These are phyloP conservation scores for Halcyon smyrnensis DNA, from an alignment of 2,797 vertebrate species.

Conservation along the genomic window DNA sequence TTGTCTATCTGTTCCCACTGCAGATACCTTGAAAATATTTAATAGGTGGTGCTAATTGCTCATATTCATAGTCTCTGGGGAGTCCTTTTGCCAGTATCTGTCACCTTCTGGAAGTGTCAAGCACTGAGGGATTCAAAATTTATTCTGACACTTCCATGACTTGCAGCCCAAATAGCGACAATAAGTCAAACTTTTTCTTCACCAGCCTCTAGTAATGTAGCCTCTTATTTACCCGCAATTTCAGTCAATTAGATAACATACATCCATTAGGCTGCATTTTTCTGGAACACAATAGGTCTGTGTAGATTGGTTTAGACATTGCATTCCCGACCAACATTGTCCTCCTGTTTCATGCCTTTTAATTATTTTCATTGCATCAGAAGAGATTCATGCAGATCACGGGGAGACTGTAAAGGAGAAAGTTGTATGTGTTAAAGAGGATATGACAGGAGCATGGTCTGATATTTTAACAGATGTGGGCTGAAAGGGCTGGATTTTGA, in stretches of 20 bases:
- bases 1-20: neutral
- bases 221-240: neutral
- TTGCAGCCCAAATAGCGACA: constrained; percentile 12
- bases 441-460: neutral
- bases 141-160: neutral
- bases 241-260: constrained; percentile 18
- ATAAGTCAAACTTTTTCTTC: constrained; percentile 8
- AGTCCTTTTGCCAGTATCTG: neutral
- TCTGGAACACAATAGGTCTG: neutral
- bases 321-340: neutral
- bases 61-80: neutral
- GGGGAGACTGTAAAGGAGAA: neutral
- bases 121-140: neutral
- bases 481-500: constrained; percentile 6
- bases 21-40: constrained; percentile 14
- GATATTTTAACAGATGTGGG: neutral
- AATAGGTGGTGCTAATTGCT: neutral
- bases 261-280: neutral
- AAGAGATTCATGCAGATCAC: neutral
- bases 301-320: neutral
- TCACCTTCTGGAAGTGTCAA: constrained; percentile 8
- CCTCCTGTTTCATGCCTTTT: constrained; percentile 19
- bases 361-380: neutral
- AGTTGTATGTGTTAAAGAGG: neutral
- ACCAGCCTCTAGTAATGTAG: neutral